A percentile compares a stretch with the other conserved stretches of the same genome.
phyloP scores from a whole-genome alignment of 1,140 invertebrate genomes.

The Plectrocnemia conspersa region DNA sequence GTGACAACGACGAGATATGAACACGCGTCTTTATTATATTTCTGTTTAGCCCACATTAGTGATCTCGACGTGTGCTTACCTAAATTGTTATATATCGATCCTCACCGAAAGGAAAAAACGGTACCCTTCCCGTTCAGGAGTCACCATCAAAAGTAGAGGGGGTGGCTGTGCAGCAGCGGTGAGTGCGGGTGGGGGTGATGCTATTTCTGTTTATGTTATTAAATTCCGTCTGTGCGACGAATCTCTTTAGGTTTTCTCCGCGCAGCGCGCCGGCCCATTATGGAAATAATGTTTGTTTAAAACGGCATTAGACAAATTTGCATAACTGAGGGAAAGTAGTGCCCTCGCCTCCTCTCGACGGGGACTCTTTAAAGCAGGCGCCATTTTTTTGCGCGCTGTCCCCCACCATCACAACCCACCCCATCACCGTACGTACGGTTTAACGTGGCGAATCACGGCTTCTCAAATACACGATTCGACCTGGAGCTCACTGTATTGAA shows the following conservation, averaged over 20 bases:
- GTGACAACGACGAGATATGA: too few species aligned
- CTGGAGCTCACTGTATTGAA: not conserved
- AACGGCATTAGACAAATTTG: constrained; percentile 33
- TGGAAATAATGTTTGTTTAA: constrained; percentile 36
- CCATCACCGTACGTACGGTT: not conserved
- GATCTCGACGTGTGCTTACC: too few species aligned
- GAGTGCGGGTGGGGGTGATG: not conserved
- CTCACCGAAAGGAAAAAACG: too few species aligned
- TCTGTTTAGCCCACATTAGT: too few species aligned
- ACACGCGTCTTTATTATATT: too few species aligned
- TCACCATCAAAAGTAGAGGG: too few species aligned
- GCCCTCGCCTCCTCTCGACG: constrained; percentile 1
- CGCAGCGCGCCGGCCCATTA: constrained; percentile 25
- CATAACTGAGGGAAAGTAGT: constrained; percentile 27
- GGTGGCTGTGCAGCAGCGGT: not conserved
- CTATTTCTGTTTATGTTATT: constrained; percentile 16
- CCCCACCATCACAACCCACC: not conserved
- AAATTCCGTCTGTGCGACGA: constrained; percentile 22
- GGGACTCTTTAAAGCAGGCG: not conserved
- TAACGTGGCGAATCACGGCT: constrained; percentile 3
- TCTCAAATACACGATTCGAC: not conserved
- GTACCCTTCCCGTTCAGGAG: too few species aligned
- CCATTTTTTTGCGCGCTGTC: constrained; percentile 7
- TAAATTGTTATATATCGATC: too few species aligned
- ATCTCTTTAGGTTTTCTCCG: constrained; percentile 20